A percentile compares a stretch with the other conserved stretches of the same genome.
phyloP scores from a whole-genome alignment of 2,113 vertebrate species.

The Misgurnus mizolepis region DNA sequence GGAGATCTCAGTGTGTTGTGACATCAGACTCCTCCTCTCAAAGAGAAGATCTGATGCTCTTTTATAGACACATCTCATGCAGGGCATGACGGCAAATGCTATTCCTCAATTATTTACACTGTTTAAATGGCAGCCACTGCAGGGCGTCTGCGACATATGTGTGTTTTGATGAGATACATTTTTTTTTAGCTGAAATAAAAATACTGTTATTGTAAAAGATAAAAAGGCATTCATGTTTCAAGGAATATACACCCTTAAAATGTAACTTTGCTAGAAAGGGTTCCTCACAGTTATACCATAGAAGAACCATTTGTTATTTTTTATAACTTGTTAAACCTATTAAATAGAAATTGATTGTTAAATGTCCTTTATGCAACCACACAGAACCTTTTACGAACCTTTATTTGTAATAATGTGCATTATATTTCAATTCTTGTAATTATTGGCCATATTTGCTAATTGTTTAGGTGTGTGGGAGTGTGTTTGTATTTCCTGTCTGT shows the following conservation, averaged over 20 bases:
- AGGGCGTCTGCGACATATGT: conserved; percentile 36
- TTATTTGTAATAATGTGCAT: too few species aligned
- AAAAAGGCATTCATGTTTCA: too few species aligned
- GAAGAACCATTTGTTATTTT: too few species aligned
- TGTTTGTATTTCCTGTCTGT: background rate
- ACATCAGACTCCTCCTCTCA: conserved; percentile 23
- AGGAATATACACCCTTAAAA: background rate
- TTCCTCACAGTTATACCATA: too few species aligned
- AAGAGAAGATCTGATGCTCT: conserved; percentile 52
- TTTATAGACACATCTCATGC: conserved; percentile 50
- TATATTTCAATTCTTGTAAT: background rate
- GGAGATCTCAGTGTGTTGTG: conserved; percentile 27
- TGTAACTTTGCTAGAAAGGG: too few species aligned
- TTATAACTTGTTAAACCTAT: too few species aligned
- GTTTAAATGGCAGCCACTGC: conserved; percentile 74
- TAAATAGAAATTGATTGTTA: too few species aligned
- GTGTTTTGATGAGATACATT: conserved; percentile 2
- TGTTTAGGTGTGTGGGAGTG: background rate
- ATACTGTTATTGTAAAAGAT: background rate
- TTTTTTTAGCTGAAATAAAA: background rate
- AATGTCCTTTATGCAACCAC: too few species aligned
- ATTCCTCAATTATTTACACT: conserved; percentile 77
- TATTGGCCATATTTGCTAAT: background rate
- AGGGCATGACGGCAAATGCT: conserved; percentile 71
- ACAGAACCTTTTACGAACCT: too few species aligned